A percentile compares a stretch with the other conserved stretches of the same genome.
Conservation (phyloP, 2,888 invertebrate species). For the Plebejus melissa region DNA sequence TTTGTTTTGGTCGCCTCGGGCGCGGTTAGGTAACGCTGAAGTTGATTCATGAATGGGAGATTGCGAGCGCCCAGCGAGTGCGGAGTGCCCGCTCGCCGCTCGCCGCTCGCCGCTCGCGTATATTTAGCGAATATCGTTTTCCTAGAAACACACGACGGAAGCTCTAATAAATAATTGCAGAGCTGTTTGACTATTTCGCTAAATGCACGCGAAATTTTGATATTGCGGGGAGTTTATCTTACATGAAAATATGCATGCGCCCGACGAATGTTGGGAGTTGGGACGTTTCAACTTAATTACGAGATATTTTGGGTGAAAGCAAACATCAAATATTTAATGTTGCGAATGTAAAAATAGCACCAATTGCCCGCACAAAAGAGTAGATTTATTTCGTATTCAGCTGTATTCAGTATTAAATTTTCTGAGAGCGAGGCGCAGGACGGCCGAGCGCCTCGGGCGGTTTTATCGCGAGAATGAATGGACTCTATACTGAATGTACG, state of each 20-base stretch:
- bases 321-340: slow-evolving; percentile 7
- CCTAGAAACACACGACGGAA: slow-evolving; percentile 70
- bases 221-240: background rate
- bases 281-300: background rate
- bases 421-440: slow-evolving; percentile 48
- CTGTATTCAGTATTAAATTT: slow-evolving; percentile 44
- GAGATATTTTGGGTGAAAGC: slow-evolving; percentile 3
- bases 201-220: slow-evolving; percentile 25
- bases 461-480: slow-evolving; percentile 72
- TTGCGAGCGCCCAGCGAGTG: slow-evolving; percentile 52
- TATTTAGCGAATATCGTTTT: slow-evolving; percentile 72
- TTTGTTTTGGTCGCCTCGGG: slow-evolving; percentile 68
- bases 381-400: slow-evolving; percentile 19
- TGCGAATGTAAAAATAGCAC: slow-evolving; percentile 12
- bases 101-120: slow-evolving; percentile 51
- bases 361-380: background rate
- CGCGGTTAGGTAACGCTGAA: slow-evolving; percentile 72
- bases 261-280: background rate
- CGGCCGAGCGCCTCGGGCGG: slow-evolving; percentile 49
- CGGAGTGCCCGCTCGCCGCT: slow-evolving; percentile 38
- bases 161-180: slow-evolving; percentile 45
- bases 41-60: slow-evolving; percentile 78
- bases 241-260: background rate
- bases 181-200: slow-evolving; percentile 31
- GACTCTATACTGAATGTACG: slow-evolving; percentile 70